A percentile compares a stretch with the other conserved stretches of the same genome.
phyloP scores from a whole-genome alignment of 2,113 vertebrate species.

The Garra rufa region DNA sequence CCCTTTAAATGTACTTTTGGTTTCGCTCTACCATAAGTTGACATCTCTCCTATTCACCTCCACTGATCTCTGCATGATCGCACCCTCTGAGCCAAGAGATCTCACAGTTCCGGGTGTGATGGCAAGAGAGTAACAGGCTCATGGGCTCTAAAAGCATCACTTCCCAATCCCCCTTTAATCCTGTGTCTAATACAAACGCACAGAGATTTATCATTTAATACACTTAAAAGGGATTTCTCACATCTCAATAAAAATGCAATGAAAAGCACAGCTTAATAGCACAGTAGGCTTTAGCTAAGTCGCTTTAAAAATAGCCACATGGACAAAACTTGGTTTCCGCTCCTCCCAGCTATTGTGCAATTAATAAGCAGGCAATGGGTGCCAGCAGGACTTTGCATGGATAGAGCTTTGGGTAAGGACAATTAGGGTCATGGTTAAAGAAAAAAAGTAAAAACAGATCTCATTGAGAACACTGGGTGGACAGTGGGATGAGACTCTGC shows the following conservation, averaged over 20 bases:
- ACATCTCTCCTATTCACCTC: not conserved
- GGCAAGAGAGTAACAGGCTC: constrained; percentile 61
- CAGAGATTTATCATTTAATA: constrained; percentile 75
- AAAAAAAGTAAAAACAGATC: constrained; percentile 22
- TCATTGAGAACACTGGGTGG: constrained; percentile 39
- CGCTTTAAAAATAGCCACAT: constrained; percentile 60
- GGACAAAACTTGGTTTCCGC: constrained; percentile 57
- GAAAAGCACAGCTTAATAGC: constrained; percentile 72
- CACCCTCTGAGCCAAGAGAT: constrained; percentile 32
- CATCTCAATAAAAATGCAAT: constrained; percentile 71
- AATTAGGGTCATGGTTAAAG: constrained; percentile 43
- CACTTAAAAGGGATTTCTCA: constrained; percentile 74
- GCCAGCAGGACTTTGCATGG: constrained; percentile 54
- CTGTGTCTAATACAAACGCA: constrained; percentile 69
- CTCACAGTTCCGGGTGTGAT: constrained; percentile 62
- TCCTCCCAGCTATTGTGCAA: constrained; percentile 59
- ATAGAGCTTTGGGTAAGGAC: constrained; percentile 53
- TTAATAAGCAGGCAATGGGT: constrained; percentile 65
- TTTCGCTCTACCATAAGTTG: not conserved
- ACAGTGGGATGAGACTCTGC: constrained; percentile 33
- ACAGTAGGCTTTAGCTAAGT: constrained; percentile 67
- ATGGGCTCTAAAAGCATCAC: constrained; percentile 73
- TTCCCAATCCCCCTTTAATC: constrained; percentile 76
- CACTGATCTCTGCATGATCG: constrained; percentile 16
- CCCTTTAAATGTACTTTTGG: not conserved